Evolutionary conservation across 2,888 invertebrate genomes (phyloP).

Genomic region (Caenorhabditis sp.): DNA sequence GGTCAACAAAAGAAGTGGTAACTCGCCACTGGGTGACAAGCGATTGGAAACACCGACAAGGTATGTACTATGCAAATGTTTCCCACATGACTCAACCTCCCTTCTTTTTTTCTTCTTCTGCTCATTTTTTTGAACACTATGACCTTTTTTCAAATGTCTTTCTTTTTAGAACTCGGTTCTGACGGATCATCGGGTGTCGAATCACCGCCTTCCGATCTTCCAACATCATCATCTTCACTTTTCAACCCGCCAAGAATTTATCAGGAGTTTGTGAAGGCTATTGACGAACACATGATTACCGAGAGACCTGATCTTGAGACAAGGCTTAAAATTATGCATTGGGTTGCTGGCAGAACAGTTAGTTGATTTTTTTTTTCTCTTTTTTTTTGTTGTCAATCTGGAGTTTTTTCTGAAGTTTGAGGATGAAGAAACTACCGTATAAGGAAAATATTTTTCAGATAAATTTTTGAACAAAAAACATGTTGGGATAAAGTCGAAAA

Average conservation of each 20-base stretch:
- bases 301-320: constrained; percentile 55
- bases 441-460: no score
- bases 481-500: no score
- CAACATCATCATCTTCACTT: constrained; percentile 51
- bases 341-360: constrained; percentile 53
- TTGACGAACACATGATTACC: constrained; percentile 51
- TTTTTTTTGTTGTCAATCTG: no score
- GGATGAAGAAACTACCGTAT: no score
- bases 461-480: no score
- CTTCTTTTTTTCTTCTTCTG: neutral
- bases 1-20: constrained; percentile 28
- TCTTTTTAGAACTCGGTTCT: constrained; percentile 34
- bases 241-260: constrained; percentile 44
- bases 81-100: neutral
- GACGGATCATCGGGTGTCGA: constrained; percentile 54
- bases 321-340: constrained; percentile 56
- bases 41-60: constrained; percentile 44
- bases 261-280: constrained; percentile 53
- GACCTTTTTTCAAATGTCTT: no score
- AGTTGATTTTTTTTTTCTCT: constrained; percentile 1
- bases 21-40: constrained; percentile 37
- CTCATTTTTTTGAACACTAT: neutral
- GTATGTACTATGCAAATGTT: no score
- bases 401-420: no score
- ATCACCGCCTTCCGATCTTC: constrained; percentile 57